A percentile compares a stretch with the other conserved stretches of the same genome.
Evolutionary conservation across 1,140 invertebrate species (phyloP).

Genomic region (Diorhabda carinulata): DNA sequence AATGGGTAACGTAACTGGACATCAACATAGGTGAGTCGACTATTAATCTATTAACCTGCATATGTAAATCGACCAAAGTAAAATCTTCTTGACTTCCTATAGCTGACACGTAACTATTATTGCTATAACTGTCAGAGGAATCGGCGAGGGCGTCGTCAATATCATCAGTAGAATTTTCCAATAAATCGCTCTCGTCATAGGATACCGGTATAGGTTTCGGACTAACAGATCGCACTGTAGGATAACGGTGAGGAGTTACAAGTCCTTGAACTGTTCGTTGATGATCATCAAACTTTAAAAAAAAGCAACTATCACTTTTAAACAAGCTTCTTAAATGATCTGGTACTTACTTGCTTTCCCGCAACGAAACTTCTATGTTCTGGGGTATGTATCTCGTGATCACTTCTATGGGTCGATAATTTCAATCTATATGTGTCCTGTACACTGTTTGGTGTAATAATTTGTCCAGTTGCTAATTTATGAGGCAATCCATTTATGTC

Average conservation of each 20-base stretch:
- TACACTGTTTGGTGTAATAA: constrained; percentile 34
- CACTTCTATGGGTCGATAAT: constrained; percentile 55
- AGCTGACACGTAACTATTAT: constrained; percentile 87
- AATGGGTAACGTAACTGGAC: constrained; percentile 90
- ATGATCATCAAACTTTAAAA: constrained; percentile 25
- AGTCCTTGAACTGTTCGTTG: constrained; percentile 37
- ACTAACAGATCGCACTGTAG: constrained; percentile 33
- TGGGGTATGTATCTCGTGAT: constrained; percentile 59
- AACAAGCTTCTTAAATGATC: no score
- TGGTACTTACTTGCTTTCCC: constrained; percentile 22
- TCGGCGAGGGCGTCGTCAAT: constrained; percentile 47
- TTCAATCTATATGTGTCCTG: constrained; percentile 36
- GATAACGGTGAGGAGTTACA: constrained; percentile 42
- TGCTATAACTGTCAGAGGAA: constrained; percentile 70
- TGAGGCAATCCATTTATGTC: constrained; percentile 29
- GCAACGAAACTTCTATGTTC: constrained; percentile 47
- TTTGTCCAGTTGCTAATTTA: constrained; percentile 9
- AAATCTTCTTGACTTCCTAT: constrained; percentile 92
- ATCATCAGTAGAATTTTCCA: not conserved
- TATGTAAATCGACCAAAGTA: constrained; percentile 88
- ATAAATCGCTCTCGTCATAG: constrained; percentile 14
- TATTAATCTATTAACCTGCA: constrained; percentile 93
- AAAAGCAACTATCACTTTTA: no score
- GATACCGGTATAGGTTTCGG: constrained; percentile 25
- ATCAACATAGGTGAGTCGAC: constrained; percentile 89